Percentiles rank a stretch among this genome's conserved stretches.
These are phyloP conservation scores for Perca fluviatilis DNA, from an alignment of 2,113 vertebrate species.

Conservation along the genomic window DNA sequence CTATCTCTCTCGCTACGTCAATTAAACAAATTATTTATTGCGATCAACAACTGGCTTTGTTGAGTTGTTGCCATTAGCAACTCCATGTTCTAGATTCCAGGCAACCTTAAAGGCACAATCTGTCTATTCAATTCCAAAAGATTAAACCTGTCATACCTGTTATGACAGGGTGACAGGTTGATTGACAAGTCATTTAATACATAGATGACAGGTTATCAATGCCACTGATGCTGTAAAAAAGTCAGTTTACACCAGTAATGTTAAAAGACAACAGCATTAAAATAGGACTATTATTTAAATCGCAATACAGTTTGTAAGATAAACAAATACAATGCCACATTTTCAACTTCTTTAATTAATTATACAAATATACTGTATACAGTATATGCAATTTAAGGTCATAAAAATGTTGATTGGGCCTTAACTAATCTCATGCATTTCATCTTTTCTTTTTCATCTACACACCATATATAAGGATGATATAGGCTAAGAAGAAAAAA, in stretches of 20 bases:
- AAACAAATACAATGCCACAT: background rate
- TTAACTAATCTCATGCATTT: background rate
- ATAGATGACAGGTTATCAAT: background rate
- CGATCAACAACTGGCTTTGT: background rate
- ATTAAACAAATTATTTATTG: slow-evolving; percentile 13
- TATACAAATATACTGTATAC: background rate
- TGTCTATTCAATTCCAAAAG: background rate
- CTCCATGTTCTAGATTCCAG: background rate
- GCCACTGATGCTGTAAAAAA: background rate
- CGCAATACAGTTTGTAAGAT: background rate
- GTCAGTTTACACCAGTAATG: background rate
- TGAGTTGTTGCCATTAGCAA: slow-evolving; percentile 19
- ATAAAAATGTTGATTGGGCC: background rate
- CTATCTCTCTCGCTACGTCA: background rate
- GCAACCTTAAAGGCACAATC: background rate
- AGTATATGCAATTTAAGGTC: background rate
- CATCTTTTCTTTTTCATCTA: background rate
- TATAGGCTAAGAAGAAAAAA: background rate
- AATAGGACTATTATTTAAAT: background rate
- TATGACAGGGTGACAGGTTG: slow-evolving; percentile 14
- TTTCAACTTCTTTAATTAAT: background rate
- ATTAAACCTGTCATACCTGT: background rate
- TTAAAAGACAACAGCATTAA: background rate
- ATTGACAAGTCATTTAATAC: background rate
- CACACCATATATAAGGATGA: background rate